Base-by-base conservation (phyloP, 2,797 vertebrate species). In the Holocentrus rufus region DNA sequence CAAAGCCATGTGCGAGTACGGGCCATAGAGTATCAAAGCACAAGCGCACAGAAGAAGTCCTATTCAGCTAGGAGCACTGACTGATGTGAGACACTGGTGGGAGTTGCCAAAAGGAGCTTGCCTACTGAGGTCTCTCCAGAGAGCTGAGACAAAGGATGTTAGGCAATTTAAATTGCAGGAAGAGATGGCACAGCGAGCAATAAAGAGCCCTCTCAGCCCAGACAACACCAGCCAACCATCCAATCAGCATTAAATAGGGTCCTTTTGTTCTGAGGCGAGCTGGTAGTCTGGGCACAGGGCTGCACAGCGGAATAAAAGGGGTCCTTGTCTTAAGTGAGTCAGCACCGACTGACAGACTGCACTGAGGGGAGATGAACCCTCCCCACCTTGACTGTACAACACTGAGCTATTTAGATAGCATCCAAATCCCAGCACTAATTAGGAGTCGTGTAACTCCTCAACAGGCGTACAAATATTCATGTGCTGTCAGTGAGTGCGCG, bases 241-340 rank as follows among this genome's bases (percentile, higher is more conserved):
- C 84, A 80, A 77, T 89, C 79, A 79, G 78, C 62, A 74, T 74
- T 59, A 81, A 85, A 85, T 85, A 79, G 83, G 83, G 68, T 80
- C 65, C 80, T 80, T 84, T 89, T 91, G 91, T 89, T 81, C 53
- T 69, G 58, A 69, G 59, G 74, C 72, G 50, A 55, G 77, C 80
- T 76, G 80, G 66, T 87, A 86, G 87, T 85, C 36, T 9, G 39
- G 82, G 81, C 61, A 80, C 83, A 79, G 77, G 76, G 83, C 85
- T 76, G 80, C 85, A 69, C 80, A 68, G 70, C 65, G 68, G 68
- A 87, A 87, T 77, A 84, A 90, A 89, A 81, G 81, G 78, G 77
- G 36, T 69, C 69, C 77, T 92, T 92, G 91, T 91, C 75, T 83
- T 42, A 72, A 65, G 42, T 77, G 85, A 90, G 65, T 90, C 87